phyloP scores from a whole-genome alignment of 1,140 invertebrate genomes.

The Pseudomyrmex gracilis region DNA sequence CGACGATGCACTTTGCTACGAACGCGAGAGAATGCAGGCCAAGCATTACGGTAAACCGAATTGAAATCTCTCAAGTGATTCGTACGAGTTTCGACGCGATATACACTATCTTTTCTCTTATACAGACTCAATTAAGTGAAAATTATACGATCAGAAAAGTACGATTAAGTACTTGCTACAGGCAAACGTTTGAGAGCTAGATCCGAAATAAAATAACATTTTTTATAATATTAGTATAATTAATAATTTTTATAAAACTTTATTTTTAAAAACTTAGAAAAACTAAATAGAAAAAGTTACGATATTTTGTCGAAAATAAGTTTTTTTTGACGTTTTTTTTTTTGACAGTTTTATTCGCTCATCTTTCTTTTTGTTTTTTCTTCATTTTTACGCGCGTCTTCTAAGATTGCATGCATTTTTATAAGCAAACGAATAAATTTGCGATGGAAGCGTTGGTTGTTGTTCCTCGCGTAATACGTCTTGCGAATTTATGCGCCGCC shows the following conservation, averaged over 20 bases:
- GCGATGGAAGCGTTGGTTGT: constrained; percentile 15
- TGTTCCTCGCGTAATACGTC: constrained; percentile 42
- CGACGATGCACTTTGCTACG: constrained; percentile 18
- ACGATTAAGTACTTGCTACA: too few relatives aligned
- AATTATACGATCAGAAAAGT: too few relatives aligned
- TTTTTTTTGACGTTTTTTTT: too few relatives aligned
- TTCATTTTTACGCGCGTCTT: background rate
- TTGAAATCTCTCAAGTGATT: constrained; percentile 11
- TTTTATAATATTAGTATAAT: too few relatives aligned
- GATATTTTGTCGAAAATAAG: too few relatives aligned
- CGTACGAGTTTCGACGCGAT: background rate
- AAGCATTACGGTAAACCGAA: constrained; percentile 42
- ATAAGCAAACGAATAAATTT: constrained; percentile 27
- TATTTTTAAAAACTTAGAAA: too few relatives aligned
- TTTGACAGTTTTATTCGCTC: background rate
- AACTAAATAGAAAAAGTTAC: too few relatives aligned
- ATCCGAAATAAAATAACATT: too few relatives aligned
- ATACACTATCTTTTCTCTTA: constrained; percentile 4
- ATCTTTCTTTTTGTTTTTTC: background rate
- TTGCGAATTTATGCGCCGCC: constrained; percentile 56
- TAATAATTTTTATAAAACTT: too few relatives aligned
- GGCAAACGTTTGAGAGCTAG: too few relatives aligned
- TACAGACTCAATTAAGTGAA: background rate
- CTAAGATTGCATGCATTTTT: constrained; percentile 17
- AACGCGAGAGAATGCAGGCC: background rate